Conservation (phyloP, 2,113 vertebrate species). For the Pogonocichla stellata region DNA sequence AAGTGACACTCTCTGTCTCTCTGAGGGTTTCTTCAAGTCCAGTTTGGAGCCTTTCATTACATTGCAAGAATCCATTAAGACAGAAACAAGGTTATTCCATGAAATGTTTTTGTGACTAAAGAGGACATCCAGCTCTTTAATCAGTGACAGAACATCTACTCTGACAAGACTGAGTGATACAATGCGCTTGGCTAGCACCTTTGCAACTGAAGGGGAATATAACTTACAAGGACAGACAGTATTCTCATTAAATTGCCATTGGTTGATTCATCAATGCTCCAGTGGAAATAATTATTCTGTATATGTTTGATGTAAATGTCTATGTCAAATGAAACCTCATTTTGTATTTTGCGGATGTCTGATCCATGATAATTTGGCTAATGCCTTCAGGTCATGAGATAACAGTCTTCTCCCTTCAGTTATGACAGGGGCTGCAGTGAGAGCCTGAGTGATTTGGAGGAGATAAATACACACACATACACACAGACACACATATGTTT, state of each 20-base stretch:
- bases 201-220: conserved; percentile 59
- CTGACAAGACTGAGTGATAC: conserved; percentile 75
- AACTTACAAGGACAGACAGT: conserved; percentile 67
- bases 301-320: conserved; percentile 72
- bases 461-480: background rate
- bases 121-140: conserved; percentile 74
- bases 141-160: conserved; percentile 76
- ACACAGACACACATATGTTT: background rate
- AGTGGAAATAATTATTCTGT: conserved; percentile 69
- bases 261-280: conserved; percentile 58
- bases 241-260: conserved; percentile 69
- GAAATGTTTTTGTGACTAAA: conserved; percentile 76
- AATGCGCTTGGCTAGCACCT: conserved; percentile 51
- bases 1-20: conserved; percentile 72
- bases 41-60: conserved; percentile 74
- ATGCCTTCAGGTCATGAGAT: conserved; percentile 54
- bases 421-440: background rate
- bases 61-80: conserved; percentile 77
- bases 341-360: conserved; percentile 50
- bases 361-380: conserved; percentile 57
- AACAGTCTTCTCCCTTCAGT: conserved; percentile 6
- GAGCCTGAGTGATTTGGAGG: background rate
- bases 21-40: conserved; percentile 72
- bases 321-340: conserved; percentile 63
- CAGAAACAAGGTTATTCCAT: conserved; percentile 75